These are phyloP conservation scores for Ibidorhyncha struthersii DNA, from an alignment of 2,113 vertebrate species.

Conservation along the genomic window DNA sequence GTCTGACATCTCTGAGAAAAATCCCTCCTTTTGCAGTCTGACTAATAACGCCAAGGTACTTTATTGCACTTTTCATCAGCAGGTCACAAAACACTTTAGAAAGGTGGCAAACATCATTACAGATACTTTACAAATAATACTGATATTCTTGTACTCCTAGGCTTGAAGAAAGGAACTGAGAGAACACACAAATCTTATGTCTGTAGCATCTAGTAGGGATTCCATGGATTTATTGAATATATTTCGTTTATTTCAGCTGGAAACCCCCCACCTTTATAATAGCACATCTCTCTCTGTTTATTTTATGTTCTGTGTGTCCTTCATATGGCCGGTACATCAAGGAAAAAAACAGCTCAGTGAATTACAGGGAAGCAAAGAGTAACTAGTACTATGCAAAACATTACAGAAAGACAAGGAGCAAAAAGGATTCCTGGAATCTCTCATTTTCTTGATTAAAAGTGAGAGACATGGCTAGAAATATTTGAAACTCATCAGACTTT, in stretches of 20 bases:
- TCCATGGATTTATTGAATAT: not conserved
- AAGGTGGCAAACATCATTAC: not conserved
- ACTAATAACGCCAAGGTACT: not conserved
- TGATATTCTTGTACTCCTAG: not conserved
- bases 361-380: not conserved
- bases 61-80: not conserved
- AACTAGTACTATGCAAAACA: not conserved
- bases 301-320: not conserved
- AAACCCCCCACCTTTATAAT: rapidly evolving
- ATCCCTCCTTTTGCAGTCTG: not conserved
- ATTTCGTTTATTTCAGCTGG: not conserved
- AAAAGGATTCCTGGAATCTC: not conserved
- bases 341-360: not conserved
- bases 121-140: not conserved
- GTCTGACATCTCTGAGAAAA: conserved; percentile 17
- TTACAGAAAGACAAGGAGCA: not conserved
- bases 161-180: not conserved
- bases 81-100: not conserved
- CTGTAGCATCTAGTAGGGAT: not conserved
- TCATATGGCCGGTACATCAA: not conserved
- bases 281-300: not conserved
- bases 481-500: not conserved
- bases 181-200: not conserved
- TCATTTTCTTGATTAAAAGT: not conserved
- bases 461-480: not conserved